Evolutionary conservation across 2,888 invertebrate species (phyloP).

Genomic region (Podabrus alpinus): DNA sequence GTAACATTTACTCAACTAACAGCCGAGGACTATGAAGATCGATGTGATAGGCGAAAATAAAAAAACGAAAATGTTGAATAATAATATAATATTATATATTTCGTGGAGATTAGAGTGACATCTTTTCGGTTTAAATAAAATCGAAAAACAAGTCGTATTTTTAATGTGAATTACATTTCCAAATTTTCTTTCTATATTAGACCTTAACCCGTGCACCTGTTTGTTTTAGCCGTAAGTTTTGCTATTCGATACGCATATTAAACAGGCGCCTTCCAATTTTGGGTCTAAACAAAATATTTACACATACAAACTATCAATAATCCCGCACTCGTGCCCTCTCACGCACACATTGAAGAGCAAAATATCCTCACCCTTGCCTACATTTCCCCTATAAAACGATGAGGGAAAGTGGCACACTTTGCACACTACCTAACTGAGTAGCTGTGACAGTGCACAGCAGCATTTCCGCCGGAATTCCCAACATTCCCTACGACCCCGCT

Average conservation of each 20-base stretch:
- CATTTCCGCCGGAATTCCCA: slow-evolving; percentile 52
- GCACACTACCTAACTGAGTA: slow-evolving; percentile 58
- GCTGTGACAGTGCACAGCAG: slow-evolving; percentile 53
- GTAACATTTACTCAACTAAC: neutral
- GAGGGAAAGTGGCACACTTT: slow-evolving; percentile 60
- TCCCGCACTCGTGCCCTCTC: slow-evolving; percentile 10
- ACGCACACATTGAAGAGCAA: slow-evolving; percentile 4
- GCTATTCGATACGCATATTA: slow-evolving; percentile 10
- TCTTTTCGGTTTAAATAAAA: too few relatives aligned
- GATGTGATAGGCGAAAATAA: neutral
- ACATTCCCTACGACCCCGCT: slow-evolving; percentile 52
- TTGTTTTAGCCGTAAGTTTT: slow-evolving; percentile 6
- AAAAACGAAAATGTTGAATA: neutral
- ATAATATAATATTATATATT: too few relatives aligned
- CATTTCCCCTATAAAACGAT: slow-evolving; percentile 51
- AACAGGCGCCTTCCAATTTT: slow-evolving; percentile 12
- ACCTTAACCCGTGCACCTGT: slow-evolving; percentile 8
- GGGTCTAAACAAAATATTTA: slow-evolving; percentile 27
- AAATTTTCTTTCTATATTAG: neutral
- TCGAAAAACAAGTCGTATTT: neutral
- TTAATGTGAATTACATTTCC: neutral
- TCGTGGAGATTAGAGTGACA: too few relatives aligned
- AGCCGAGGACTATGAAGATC: neutral
- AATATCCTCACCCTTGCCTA: slow-evolving; percentile 16
- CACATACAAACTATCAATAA: slow-evolving; percentile 32